Evolutionary conservation across 2,888 invertebrate species (phyloP), one percentile per base, ranked within the genome.

Genomic region (Conus canariensis): DNA sequence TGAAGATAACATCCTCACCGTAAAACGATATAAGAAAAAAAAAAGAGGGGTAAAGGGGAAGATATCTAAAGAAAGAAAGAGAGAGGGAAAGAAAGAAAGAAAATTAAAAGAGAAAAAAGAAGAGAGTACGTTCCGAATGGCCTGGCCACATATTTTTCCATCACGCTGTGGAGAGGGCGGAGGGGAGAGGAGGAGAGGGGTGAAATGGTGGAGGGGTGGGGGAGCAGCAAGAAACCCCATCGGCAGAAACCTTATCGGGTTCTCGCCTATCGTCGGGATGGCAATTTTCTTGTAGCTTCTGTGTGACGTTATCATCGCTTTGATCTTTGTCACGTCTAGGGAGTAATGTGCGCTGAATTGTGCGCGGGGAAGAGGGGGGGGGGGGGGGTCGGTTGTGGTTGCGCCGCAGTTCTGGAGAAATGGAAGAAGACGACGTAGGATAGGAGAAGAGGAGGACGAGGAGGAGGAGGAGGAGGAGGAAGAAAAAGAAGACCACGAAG

Each of bases 231-330:
- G 64, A 64, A 16, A 64, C 16, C 16, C 64, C 16, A 14, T 64
- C 10, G 64, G 64, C 64, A 64, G 64, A 25, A 30, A 7, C 3
- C 30, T 60, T 25, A 16, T 19, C 59, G 12, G 12, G 22, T 70
- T 16, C 70, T 16, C 8, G 70, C 19, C 70, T 70, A 8, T 70
- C 70, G 70, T 70, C 22, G 70, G 8, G 70, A 22, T 70, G 70
- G 70, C 70, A 70, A 70, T 70, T 70, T 70, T 70, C 70, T 70
- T 70, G 70, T 70, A 70, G 70, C 70, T 70, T 70, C 70, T 70
- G 70, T 70, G 70, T 19, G 22, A 70, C 70, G 70, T 22, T 70
- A 70, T 70, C 70, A 70, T 70, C 22, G 22, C 22, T 22, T 16
- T 22, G 70, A 70, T 70, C 70, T 16, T 70, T 70, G 70, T 70